Percentiles rank a stretch among this genome's conserved stretches.
phyloP scores from a whole-genome alignment of 2,888 invertebrate genomes.

The Abscondita cerata region DNA sequence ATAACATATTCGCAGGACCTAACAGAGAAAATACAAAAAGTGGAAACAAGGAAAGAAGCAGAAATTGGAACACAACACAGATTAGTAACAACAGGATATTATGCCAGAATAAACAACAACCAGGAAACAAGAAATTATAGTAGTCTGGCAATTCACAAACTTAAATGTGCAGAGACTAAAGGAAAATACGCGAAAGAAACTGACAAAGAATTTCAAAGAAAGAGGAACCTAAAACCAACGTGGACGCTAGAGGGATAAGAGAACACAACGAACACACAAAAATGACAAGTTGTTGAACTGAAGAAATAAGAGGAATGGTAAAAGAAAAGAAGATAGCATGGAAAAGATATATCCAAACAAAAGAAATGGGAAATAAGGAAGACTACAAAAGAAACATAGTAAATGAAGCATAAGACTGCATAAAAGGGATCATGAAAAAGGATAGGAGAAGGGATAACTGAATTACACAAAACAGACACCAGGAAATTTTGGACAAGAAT shows the following conservation, averaged over 20 bases:
- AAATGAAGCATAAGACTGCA: neutral
- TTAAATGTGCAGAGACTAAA: constrained; percentile 4
- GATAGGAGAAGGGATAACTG: constrained; percentile 11
- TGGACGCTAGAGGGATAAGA: constrained; percentile 8
- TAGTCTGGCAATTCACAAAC: neutral
- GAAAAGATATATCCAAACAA: constrained; percentile 10
- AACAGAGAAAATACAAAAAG: too few species aligned
- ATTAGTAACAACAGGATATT: too few species aligned
- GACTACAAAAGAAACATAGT: neutral
- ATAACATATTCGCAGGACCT: too few species aligned
- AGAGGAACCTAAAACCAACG: neutral
- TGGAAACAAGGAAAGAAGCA: too few species aligned
- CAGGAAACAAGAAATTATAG: too few species aligned
- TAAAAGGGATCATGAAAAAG: constrained; percentile 11
- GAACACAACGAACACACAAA: neutral
- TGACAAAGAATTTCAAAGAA: constrained; percentile 1
- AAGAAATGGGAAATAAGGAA: neutral
- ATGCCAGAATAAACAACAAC: too few species aligned
- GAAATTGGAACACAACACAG: too few species aligned
- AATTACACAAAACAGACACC: constrained; percentile 7
- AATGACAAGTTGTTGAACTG: constrained; percentile 14
- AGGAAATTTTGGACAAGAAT: constrained; percentile 11
- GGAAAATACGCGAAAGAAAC: constrained; percentile 8
- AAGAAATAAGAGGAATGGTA: constrained; percentile 7
- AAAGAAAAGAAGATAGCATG: constrained; percentile 18